These are phyloP conservation scores for Chaetogeoica ovagalla DNA, from an alignment of 2,888 invertebrate genomes.

Conservation along the genomic window DNA sequence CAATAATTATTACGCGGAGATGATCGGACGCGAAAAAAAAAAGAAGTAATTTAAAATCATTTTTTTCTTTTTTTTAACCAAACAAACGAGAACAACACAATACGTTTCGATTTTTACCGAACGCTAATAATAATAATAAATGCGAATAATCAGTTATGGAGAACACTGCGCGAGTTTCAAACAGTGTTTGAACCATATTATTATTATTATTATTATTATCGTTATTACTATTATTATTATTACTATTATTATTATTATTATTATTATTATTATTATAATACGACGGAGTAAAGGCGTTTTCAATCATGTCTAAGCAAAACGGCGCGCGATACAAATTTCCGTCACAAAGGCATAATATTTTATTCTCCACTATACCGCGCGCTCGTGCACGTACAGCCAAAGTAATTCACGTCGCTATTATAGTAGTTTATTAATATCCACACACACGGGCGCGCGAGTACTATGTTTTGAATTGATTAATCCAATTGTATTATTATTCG, in stretches of 20 bases:
- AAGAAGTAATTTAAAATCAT: not conserved
- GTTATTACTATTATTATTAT: too few species aligned
- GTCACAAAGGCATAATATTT: not conserved
- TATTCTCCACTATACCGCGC: not conserved
- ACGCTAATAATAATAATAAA: not conserved
- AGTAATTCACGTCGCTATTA: slow-evolving; percentile 17
- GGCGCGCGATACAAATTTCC: not conserved
- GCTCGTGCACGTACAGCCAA: not conserved
- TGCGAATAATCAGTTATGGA: too few species aligned
- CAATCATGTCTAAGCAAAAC: not conserved
- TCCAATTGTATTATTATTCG: slow-evolving; percentile 38
- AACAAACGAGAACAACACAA: not conserved
- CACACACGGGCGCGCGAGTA: not conserved
- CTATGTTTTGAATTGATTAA: slow-evolving; percentile 43
- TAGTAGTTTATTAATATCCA: slow-evolving; percentile 37
- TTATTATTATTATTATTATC: too few species aligned
- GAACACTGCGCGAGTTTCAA: too few species aligned
- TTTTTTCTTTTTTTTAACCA: not conserved
- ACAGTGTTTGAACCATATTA: too few species aligned
- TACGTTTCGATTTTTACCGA: not conserved
- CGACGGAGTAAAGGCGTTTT: not conserved
- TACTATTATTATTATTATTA: too few species aligned
- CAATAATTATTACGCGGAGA: not conserved
- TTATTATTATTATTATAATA: too few species aligned
- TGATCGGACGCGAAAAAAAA: not conserved